Percentiles rank a stretch among this genome's conserved stretches.
phyloP scores from a whole-genome alignment of 2,113 vertebrate genomes.

The Myotis davidii region DNA sequence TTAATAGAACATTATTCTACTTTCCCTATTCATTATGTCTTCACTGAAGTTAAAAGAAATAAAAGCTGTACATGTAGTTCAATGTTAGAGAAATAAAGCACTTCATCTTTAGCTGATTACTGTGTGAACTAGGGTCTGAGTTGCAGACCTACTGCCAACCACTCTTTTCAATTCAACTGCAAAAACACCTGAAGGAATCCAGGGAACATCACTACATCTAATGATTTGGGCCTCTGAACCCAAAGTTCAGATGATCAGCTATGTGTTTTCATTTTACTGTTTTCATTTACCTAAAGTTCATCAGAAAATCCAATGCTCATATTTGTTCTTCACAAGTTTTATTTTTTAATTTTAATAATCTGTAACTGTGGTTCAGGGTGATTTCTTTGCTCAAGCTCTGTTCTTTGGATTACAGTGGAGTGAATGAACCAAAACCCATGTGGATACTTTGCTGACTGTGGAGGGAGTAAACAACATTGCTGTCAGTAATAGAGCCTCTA shows the following conservation, averaged over 20 bases:
- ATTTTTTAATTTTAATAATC: neutral
- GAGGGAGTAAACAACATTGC: neutral
- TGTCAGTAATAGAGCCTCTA: neutral
- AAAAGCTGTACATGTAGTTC: neutral
- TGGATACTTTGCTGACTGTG: neutral
- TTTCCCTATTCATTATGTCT: neutral
- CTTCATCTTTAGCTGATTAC: neutral
- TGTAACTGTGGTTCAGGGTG: neutral
- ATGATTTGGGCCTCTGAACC: neutral
- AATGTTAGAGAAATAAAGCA: neutral
- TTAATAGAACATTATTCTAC: neutral
- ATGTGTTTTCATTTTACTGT: neutral
- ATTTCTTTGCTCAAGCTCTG: neutral
- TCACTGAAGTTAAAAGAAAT: neutral
- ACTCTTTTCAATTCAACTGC: neutral
- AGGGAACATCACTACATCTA: rapidly evolving
- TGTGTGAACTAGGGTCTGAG: rapidly evolving
- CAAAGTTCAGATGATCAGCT: neutral
- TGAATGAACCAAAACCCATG: neutral
- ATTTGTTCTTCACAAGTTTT: neutral
- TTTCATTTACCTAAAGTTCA: neutral
- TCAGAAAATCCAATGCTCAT: neutral
- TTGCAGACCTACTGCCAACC: rapidly evolving
- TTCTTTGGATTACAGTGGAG: neutral
- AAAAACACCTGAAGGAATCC: neutral